A percentile compares a stretch with the other conserved stretches of the same genome.
Conservation (phyloP, 2,797 vertebrate species). For the Acipenser oxyrinchus region DNA sequence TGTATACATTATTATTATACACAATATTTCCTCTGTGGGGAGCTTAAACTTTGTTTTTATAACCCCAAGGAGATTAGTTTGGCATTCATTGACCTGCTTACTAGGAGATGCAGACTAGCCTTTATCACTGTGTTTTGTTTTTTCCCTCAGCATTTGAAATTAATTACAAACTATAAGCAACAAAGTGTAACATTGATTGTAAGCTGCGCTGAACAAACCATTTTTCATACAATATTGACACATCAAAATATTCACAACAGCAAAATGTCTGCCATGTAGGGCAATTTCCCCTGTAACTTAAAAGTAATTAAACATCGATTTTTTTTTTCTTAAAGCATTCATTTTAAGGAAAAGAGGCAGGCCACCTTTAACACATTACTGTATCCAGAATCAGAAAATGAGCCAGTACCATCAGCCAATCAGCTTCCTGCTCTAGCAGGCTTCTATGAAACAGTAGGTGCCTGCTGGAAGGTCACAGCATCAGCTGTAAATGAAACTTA, state of each 20-base stretch:
- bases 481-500: no score
- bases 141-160: conserved; percentile 46
- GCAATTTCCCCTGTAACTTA: conserved; percentile 11
- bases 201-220: conserved; percentile 10
- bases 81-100: conserved; percentile 19
- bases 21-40: no score
- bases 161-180: conserved; percentile 52
- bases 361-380: conserved; percentile 1
- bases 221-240: conserved; percentile 14
- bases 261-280: conserved; percentile 11
- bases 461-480: no score
- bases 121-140: conserved; percentile 16
- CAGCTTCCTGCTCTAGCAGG: background rate
- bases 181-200: conserved; percentile 34
- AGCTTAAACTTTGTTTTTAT: conserved; percentile 13
- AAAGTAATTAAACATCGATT: conserved; percentile 13
- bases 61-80: conserved; percentile 19
- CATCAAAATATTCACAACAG: conserved; percentile 7
- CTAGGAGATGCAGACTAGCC: conserved; percentile 15
- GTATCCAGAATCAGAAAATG: background rate
- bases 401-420: background rate
- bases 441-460: background rate
- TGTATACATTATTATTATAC: no score
- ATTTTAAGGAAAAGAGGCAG: conserved; percentile 5
- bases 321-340: background rate